Percentiles rank a stretch among this genome's conserved stretches.
phyloP scores from a whole-genome alignment of 2,797 vertebrate species.

The Nyctalus aviator region DNA sequence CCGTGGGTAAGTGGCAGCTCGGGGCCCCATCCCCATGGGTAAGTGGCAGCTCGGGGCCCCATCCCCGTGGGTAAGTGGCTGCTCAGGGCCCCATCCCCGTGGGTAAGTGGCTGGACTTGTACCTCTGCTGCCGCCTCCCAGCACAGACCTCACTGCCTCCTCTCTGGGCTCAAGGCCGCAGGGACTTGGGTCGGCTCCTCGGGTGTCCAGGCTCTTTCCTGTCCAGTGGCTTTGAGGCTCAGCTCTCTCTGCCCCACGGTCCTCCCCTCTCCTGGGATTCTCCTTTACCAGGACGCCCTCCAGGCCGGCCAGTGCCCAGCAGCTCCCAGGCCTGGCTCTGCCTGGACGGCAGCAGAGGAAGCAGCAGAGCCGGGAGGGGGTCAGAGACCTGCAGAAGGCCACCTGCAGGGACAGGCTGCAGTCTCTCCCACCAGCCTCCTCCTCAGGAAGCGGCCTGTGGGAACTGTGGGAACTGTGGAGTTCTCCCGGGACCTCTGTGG shows the following conservation, averaged over 20 bases:
- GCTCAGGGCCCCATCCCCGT: too few species aligned
- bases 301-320: fast-evolving
- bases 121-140: fast-evolving
- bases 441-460: not conserved
- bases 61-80: too few species aligned
- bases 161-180: not conserved
- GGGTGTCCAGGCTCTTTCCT: too few species aligned
- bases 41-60: too few species aligned
- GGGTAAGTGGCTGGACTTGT: too few species aligned
- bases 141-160: fast-evolving
- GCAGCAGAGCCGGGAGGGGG: too few species aligned
- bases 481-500: fast-evolving
- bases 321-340: not conserved
- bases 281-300: not conserved
- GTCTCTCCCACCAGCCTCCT: fast-evolving
- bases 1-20: too few species aligned
- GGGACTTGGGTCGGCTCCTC: not conserved
- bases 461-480: too few species aligned
- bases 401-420: fast-evolving
- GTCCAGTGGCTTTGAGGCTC: too few species aligned
- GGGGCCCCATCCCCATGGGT: too few species aligned
- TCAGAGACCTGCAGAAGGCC: too few species aligned
- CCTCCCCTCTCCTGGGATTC: not conserved
- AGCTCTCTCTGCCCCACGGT: not conserved
- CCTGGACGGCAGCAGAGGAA: too few species aligned